These are phyloP conservation scores for Heliconius hewitsoni DNA, from an alignment of 1,140 invertebrate species.

Conservation along the genomic window DNA sequence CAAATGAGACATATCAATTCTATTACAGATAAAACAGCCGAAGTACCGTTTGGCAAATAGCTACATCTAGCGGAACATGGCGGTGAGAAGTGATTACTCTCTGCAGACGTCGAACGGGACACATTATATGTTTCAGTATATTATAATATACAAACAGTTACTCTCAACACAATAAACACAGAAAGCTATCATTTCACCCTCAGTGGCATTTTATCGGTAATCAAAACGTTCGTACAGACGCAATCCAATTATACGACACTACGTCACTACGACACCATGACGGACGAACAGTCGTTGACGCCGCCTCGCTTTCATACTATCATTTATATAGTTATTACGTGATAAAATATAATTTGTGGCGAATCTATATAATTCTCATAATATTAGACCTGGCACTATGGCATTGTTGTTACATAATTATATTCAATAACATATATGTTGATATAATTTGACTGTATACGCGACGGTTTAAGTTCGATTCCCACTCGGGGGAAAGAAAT, in stretches of 20 bases:
- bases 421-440: neutral
- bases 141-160: too few relatives aligned
- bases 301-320: neutral
- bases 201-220: constrained; percentile 47
- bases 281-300: constrained; percentile 42
- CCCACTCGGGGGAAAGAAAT: too few relatives aligned
- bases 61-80: too few relatives aligned
- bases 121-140: too few relatives aligned
- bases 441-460: too few relatives aligned
- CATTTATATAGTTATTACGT: too few relatives aligned
- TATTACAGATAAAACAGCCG: too few relatives aligned
- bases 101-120: too few relatives aligned
- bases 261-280: constrained; percentile 20
- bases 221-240: constrained; percentile 43
- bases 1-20: too few relatives aligned
- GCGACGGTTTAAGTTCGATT: too few relatives aligned
- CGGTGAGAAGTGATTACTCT: too few relatives aligned
- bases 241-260: constrained; percentile 48
- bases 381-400: neutral
- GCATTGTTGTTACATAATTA: neutral
- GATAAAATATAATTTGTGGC: constrained; percentile 42
- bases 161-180: neutral
- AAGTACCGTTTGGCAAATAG: too few relatives aligned
- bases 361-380: constrained; percentile 36
- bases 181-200: constrained; percentile 30